These are phyloP conservation scores for Aythya baeri DNA, from an alignment of 2,113 vertebrate species.

Conservation along the genomic window DNA sequence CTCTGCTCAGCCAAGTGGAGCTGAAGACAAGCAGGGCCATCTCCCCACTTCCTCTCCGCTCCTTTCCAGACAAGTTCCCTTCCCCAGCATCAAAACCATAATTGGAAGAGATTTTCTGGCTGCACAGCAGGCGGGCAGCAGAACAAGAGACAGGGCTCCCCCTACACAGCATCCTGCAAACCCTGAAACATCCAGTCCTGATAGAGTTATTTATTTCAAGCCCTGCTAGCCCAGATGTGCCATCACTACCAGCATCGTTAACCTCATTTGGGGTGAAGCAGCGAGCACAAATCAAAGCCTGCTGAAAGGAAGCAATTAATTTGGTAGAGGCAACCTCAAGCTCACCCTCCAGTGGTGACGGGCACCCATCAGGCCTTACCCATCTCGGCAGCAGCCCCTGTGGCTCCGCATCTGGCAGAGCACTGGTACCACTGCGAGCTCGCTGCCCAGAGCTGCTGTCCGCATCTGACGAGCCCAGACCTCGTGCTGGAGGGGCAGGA, in stretches of 20 bases:
- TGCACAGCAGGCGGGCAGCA: not conserved
- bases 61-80: conserved; percentile 8
- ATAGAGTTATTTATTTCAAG: conserved; percentile 55
- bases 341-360: not conserved
- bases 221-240: conserved; percentile 37
- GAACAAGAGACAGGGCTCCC: conserved; percentile 29
- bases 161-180: not conserved
- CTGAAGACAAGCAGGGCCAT: not conserved
- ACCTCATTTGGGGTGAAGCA: conserved; percentile 26
- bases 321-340: not conserved
- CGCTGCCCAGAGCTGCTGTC: not conserved
- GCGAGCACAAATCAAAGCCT: conserved; percentile 29
- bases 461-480: not conserved
- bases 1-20: not conserved
- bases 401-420: not conserved
- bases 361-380: not conserved
- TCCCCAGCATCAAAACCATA: conserved; percentile 7
- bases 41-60: conserved; percentile 7
- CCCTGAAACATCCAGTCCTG: not conserved
- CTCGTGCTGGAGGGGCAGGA: not conserved
- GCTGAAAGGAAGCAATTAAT: conserved; percentile 38
- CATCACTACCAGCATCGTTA: conserved; percentile 31
- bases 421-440: not conserved
- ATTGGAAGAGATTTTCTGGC: conserved; percentile 29
- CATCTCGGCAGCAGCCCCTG: not conserved